Percentiles rank a stretch among this genome's conserved stretches.
Evolutionary conservation across 2,888 invertebrate species (phyloP).

Genomic region (Patella caerulea): DNA sequence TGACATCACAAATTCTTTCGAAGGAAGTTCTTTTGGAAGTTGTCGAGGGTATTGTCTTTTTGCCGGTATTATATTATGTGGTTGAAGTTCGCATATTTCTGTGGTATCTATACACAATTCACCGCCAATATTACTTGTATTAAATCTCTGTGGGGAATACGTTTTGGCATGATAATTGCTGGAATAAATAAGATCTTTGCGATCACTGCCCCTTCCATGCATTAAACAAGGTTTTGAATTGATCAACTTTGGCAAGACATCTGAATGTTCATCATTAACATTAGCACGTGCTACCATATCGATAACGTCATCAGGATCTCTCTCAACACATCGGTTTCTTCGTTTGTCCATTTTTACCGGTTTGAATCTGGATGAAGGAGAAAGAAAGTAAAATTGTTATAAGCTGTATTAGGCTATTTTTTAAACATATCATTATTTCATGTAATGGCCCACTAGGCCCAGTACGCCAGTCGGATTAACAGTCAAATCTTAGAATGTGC

Average conservation of each 20-base stretch:
- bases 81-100: background rate
- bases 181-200: slow-evolving; percentile 30
- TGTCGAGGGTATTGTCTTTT: slow-evolving; percentile 9
- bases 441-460: too few relatives aligned
- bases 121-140: background rate
- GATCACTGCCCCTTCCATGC: slow-evolving; percentile 42
- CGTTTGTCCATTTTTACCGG: too few relatives aligned
- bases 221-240: slow-evolving; percentile 50
- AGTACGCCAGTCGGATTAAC: too few relatives aligned
- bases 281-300: slow-evolving; percentile 53
- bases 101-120: background rate
- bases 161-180: slow-evolving; percentile 31
- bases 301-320: slow-evolving; percentile 22
- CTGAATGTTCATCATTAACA: slow-evolving; percentile 35
- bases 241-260: slow-evolving; percentile 46
- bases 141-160: background rate
- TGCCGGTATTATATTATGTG: background rate
- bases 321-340: too few relatives aligned
- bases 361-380: too few relatives aligned
- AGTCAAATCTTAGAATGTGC: too few relatives aligned
- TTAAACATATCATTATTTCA: too few relatives aligned
- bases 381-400: too few relatives aligned
- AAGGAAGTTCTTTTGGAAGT: slow-evolving; percentile 42
- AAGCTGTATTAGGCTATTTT: too few relatives aligned
- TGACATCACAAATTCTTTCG: slow-evolving; percentile 51